These are phyloP conservation scores for Drosophila parabipectinata DNA, from an alignment of 1,140 invertebrate species.

Conservation along the genomic window DNA sequence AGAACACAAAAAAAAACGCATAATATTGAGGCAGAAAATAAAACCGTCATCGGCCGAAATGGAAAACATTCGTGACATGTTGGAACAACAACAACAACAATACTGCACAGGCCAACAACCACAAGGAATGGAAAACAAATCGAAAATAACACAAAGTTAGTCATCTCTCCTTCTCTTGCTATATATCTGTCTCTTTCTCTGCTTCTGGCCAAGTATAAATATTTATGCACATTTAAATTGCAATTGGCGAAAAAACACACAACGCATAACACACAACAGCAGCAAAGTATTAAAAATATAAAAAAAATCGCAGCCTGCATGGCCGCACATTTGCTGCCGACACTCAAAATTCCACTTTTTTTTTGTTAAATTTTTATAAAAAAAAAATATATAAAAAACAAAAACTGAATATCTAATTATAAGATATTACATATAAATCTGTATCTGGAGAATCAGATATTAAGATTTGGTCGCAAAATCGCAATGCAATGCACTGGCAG, in stretches of 20 bases:
- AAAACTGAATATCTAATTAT: slow-evolving; percentile 12
- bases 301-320: slow-evolving; percentile 25
- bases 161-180: slow-evolving; percentile 33
- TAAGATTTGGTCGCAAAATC: background rate
- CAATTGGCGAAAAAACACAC: slow-evolving; percentile 30
- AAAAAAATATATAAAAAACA: slow-evolving; percentile 38
- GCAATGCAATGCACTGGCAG: background rate
- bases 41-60: slow-evolving; percentile 49
- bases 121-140: slow-evolving; percentile 26
- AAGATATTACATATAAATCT: background rate
- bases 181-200: background rate
- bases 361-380: slow-evolving; percentile 10
- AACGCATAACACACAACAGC: slow-evolving; percentile 9
- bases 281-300: slow-evolving; percentile 17
- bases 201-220: slow-evolving; percentile 35
- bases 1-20: slow-evolving; percentile 6
- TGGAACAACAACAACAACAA: too few relatives aligned
- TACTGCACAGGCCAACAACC: slow-evolving; percentile 25
- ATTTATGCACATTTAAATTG: slow-evolving; percentile 67
- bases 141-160: slow-evolving; percentile 63
- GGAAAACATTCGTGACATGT: slow-evolving; percentile 73
- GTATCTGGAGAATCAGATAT: background rate
- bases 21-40: slow-evolving; percentile 19
- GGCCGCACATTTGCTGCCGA: slow-evolving; percentile 43
- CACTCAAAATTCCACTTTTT: slow-evolving; percentile 48